Evolutionary conservation across 1,140 invertebrate species (phyloP).

Genomic region (Lethrus apterus): DNA sequence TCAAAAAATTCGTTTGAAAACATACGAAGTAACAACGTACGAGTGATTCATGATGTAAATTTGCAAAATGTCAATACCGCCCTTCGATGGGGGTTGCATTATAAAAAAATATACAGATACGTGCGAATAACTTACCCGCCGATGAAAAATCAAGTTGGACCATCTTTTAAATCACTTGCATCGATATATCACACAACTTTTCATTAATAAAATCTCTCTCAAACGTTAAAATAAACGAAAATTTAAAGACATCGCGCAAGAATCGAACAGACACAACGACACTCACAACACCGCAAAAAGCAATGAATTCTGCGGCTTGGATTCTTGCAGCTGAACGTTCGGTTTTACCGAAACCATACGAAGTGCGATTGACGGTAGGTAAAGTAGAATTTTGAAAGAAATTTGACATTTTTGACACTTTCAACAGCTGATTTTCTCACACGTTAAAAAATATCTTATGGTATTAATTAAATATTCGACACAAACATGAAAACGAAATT

Average conservation of each 20-base stretch:
- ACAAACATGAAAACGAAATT: conserved; percentile 85
- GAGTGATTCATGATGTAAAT: background rate
- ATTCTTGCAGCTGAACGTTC: background rate
- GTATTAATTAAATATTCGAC: background rate
- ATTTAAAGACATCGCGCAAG: conserved; percentile 9
- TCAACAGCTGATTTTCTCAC: conserved; percentile 3
- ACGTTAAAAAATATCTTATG: background rate
- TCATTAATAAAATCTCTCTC: conserved; percentile 28
- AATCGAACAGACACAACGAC: conserved; percentile 8
- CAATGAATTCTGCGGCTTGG: conserved; percentile 7
- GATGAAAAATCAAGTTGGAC: conserved; percentile 34
- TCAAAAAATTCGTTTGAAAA: too few relatives aligned
- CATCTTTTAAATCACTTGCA: conserved; percentile 24
- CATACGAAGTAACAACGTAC: too few relatives aligned
- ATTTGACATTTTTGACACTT: too few relatives aligned
- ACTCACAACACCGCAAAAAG: conserved; percentile 17
- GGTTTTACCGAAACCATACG: background rate
- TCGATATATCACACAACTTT: conserved; percentile 22
- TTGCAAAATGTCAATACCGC: conserved; percentile 31
- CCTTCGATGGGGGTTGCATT: conserved; percentile 24
- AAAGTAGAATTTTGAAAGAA: background rate
- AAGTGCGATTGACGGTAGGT: background rate
- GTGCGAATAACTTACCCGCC: conserved; percentile 28
- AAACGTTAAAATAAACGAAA: conserved; percentile 14
- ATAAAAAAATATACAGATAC: conserved; percentile 18